phyloP scores from a whole-genome alignment of 2,113 vertebrate species.

The Tor tambroides region DNA sequence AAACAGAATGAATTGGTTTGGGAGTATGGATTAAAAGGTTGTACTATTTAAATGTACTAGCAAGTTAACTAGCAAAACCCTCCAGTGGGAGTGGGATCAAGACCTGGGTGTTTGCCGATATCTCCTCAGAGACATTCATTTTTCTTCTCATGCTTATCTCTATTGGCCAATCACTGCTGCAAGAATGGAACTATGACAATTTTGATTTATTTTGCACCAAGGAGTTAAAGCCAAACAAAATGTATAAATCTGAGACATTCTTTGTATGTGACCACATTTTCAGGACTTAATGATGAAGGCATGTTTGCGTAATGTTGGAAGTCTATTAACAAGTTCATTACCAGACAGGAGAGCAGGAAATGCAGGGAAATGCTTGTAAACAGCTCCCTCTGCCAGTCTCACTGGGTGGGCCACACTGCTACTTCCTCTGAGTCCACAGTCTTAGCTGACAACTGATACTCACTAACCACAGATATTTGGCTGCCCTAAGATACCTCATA shows the following conservation, averaged over 20 bases:
- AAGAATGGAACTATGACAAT: not conserved
- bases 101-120: constrained; percentile 7
- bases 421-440: constrained; percentile 62
- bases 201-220: constrained; percentile 18
- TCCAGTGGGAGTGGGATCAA: not conserved
- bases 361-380: constrained; percentile 69
- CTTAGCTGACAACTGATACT: constrained; percentile 55
- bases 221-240: not conserved
- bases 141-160: not conserved
- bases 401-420: constrained; percentile 74
- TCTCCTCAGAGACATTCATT: not conserved
- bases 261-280: constrained; percentile 10
- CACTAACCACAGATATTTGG: constrained; percentile 57
- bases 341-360: constrained; percentile 61
- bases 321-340: constrained; percentile 55
- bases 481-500: constrained; percentile 55
- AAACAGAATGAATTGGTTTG: not conserved
- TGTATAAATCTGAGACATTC: constrained; percentile 11
- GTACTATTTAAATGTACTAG: not conserved
- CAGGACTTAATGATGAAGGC: constrained; percentile 1
- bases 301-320: constrained; percentile 41
- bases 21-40: not conserved
- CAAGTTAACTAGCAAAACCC: not conserved
- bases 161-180: not conserved
- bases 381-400: constrained; percentile 65